phyloP scores from a whole-genome alignment of 2,113 vertebrate species.

The Macquaria australasica region DNA sequence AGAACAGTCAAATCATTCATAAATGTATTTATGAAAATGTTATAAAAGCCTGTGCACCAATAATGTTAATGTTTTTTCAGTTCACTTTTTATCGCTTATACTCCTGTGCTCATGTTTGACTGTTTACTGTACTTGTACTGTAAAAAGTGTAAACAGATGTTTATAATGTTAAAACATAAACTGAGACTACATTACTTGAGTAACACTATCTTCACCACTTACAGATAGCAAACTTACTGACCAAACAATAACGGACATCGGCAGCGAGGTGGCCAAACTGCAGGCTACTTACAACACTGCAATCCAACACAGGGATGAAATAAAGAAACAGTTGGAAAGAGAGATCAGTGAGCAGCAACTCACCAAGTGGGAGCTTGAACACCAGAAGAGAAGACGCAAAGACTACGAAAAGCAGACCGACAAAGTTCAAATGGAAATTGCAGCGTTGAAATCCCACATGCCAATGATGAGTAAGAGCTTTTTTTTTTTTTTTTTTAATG shows the following conservation, averaged over 20 bases:
- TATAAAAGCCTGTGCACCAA: neutral
- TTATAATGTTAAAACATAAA: neutral
- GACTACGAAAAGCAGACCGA: slow-evolving; percentile 41
- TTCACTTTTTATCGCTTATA: neutral
- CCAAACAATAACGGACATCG: slow-evolving; percentile 49
- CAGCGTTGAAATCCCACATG: slow-evolving; percentile 61
- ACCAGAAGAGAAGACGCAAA: slow-evolving; percentile 30
- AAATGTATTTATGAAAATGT: neutral
- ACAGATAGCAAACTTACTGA: slow-evolving; percentile 67
- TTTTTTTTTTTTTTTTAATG: neutral
- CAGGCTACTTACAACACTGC: slow-evolving; percentile 47
- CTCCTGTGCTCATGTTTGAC: neutral
- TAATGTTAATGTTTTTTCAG: neutral
- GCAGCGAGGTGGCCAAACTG: slow-evolving; percentile 63
- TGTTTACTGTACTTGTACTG: neutral
- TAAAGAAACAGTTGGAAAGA: slow-evolving; percentile 41
- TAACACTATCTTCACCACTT: slow-evolving; percentile 8
- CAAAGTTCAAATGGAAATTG: slow-evolving; percentile 48
- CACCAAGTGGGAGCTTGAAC: slow-evolving; percentile 61
- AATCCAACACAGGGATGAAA: slow-evolving; percentile 36
- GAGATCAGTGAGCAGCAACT: slow-evolving; percentile 28
- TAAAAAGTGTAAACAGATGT: neutral
- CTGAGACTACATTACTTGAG: neutral
- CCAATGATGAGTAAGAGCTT: slow-evolving; percentile 69
- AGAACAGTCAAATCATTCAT: neutral